Evolutionary conservation across 2,113 vertebrate genomes (phyloP).

Genomic region (Nyctibius bracteatus): DNA sequence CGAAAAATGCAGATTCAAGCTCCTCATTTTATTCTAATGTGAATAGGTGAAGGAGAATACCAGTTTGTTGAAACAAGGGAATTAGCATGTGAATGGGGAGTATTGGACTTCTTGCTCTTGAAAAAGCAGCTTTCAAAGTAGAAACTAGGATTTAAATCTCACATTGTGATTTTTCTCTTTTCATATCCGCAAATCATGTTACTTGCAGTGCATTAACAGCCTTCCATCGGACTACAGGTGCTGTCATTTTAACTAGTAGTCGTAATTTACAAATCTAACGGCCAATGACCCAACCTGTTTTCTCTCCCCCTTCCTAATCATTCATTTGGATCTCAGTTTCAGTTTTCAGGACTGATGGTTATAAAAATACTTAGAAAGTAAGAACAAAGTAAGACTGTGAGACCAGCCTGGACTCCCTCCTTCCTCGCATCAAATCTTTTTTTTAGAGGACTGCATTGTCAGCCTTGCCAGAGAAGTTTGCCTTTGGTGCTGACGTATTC

Average conservation of each 20-base stretch:
- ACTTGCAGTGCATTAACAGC: background rate
- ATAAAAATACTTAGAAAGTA: background rate
- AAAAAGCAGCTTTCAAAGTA: background rate
- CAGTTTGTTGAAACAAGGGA: slow-evolving; percentile 41
- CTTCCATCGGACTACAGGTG: background rate
- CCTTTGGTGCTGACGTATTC: background rate
- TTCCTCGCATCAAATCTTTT: background rate
- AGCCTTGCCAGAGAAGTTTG: background rate
- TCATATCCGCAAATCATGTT: background rate
- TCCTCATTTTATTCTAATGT: slow-evolving; percentile 37
- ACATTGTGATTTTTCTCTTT: slow-evolving; percentile 8
- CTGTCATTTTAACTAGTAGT: background rate
- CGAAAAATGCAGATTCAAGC: slow-evolving; percentile 28
- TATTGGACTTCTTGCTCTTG: slow-evolving; percentile 17
- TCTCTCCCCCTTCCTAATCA: background rate
- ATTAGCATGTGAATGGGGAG: slow-evolving; percentile 42
- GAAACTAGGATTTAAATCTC: slow-evolving; percentile 1
- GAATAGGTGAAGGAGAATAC: slow-evolving; percentile 21
- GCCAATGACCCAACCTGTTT: background rate
- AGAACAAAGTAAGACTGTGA: background rate
- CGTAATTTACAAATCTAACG: background rate
- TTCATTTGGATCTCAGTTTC: background rate
- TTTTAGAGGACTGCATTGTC: background rate
- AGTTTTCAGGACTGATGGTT: background rate
- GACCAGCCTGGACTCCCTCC: background rate